phyloP scores from a whole-genome alignment of 2,113 vertebrate genomes.

The Zosterops borbonicus region DNA sequence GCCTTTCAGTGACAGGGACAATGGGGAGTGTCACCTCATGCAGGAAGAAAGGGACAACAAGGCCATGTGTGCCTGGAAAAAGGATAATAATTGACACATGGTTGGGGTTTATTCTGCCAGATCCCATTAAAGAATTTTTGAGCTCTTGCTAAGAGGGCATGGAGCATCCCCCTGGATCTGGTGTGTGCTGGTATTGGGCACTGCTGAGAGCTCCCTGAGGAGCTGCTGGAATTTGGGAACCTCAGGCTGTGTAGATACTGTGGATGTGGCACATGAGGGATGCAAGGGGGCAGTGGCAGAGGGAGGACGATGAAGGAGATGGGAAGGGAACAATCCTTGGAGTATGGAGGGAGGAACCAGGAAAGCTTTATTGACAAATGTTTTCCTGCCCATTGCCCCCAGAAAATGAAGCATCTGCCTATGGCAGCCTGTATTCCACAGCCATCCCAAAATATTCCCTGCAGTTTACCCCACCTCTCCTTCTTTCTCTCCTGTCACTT shows the following conservation, averaged over 20 bases:
- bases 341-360: not conserved
- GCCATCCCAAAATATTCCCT: not conserved
- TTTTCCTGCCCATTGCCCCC: not conserved
- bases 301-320: not conserved
- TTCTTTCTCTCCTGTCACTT: not conserved
- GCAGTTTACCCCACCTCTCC: not conserved
- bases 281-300: not conserved
- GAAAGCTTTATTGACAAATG: not conserved
- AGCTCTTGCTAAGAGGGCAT: not conserved
- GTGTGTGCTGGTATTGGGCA: not conserved
- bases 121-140: not conserved
- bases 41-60: not conserved
- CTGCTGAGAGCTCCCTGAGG: not conserved
- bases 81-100: not conserved
- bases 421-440: not conserved
- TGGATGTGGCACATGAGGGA: rapidly evolving
- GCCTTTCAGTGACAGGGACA: not conserved
- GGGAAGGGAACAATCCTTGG: not conserved
- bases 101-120: not conserved
- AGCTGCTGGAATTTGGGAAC: not conserved
- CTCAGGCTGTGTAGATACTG: not conserved
- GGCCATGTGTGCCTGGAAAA: not conserved
- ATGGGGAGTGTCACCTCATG: not conserved
- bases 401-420: not conserved
- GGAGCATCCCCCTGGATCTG: not conserved